phyloP scores from a whole-genome alignment of 2,797 vertebrate genomes.

The Amniataba percoides region DNA sequence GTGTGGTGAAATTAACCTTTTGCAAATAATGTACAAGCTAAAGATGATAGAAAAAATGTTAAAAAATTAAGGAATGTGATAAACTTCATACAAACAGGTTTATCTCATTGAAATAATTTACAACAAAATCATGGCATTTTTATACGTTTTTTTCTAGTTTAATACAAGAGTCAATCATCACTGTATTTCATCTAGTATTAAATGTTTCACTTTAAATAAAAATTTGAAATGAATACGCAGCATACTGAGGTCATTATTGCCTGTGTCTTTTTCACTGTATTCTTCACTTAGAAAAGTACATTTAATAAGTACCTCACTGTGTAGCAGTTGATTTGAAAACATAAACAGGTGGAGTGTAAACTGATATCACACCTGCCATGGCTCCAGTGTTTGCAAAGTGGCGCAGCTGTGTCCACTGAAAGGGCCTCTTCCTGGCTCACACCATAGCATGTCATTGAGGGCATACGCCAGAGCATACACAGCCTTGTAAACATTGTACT shows the following conservation, averaged over 20 bases:
- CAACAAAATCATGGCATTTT: background rate
- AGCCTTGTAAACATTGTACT: conserved; percentile 76
- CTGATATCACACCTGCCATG: conserved; percentile 79
- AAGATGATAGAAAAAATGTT: background rate
- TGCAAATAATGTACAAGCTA: conserved; percentile 76
- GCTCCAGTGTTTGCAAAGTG: conserved; percentile 65
- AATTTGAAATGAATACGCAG: background rate
- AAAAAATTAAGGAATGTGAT: background rate
- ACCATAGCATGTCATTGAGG: conserved; percentile 73
- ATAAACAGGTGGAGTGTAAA: background rate
- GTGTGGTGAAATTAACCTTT: conserved; percentile 75
- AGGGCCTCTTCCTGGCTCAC: conserved; percentile 75
- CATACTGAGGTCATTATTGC: too few species aligned
- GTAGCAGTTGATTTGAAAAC: background rate
- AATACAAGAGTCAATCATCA: background rate
- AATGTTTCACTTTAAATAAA: background rate
- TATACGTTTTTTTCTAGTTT: background rate
- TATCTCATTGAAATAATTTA: background rate
- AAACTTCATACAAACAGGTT: background rate
- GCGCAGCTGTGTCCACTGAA: conserved; percentile 74
- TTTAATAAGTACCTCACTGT: background rate
- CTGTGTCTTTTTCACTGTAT: background rate
- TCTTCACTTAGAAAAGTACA: background rate
- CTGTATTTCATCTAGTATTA: background rate
- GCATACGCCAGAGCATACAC: conserved; percentile 82